Conservation (phyloP, 2,888 invertebrate genomes). For the Mactromeris polynyma region DNA sequence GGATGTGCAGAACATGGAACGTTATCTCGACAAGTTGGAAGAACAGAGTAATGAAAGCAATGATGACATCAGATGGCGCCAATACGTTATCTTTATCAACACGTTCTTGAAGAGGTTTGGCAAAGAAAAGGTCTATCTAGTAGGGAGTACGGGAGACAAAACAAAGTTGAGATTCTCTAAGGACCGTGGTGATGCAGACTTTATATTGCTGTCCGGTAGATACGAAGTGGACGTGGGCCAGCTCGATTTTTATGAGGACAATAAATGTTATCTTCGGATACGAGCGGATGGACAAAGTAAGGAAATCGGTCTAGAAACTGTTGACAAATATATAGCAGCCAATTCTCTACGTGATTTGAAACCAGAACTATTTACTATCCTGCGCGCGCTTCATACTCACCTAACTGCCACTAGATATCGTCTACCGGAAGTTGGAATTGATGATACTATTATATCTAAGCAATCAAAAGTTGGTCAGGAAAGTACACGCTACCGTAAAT, state of each 20-base stretch:
- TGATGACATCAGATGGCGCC: slow-evolving; percentile 15
- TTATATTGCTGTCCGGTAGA: slow-evolving; percentile 53
- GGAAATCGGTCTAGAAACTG: not conserved
- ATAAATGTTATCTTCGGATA: slow-evolving; percentile 60
- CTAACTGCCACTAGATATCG: not conserved
- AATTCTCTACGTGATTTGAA: slow-evolving; percentile 3
- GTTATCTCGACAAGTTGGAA: not conserved
- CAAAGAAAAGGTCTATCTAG: slow-evolving; percentile 41
- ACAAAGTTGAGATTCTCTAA: slow-evolving; percentile 45
- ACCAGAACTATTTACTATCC: slow-evolving; percentile 39
- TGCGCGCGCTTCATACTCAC: slow-evolving; percentile 12
- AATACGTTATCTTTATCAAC: slow-evolving; percentile 18
- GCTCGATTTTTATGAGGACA: slow-evolving; percentile 48
- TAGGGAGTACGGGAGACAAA: slow-evolving; percentile 62
- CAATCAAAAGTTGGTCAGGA: slow-evolving; percentile 37
- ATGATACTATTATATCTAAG: slow-evolving; percentile 1
- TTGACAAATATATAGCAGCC: slow-evolving; percentile 28
- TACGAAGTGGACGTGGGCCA: slow-evolving; percentile 37
- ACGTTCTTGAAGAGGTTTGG: slow-evolving; percentile 45
- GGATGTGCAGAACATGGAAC: not conserved
- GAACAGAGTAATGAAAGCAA: slow-evolving; percentile 9
- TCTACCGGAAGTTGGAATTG: not conserved
- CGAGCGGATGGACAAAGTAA: slow-evolving; percentile 13
- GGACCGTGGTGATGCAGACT: slow-evolving; percentile 65
- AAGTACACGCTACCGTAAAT: not conserved